Base-by-base conservation (phyloP, 1,140 invertebrate species). In the Dinothrombium tinctorium region DNA sequence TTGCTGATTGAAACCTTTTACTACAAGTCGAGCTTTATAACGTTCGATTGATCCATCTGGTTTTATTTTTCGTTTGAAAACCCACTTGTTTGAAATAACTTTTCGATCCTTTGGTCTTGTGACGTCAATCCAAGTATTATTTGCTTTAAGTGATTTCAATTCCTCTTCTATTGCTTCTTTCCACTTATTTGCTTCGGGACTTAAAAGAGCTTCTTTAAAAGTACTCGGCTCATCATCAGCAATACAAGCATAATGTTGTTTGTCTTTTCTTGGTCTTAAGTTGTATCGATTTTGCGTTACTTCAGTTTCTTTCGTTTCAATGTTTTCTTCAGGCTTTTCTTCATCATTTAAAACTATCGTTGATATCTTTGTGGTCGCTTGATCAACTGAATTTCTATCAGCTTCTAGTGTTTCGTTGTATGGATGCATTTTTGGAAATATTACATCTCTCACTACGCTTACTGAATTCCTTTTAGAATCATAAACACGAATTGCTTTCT, bases 11-110 rank as follows among this genome's bases (percentile, higher is more conserved):
- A 33, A 33, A 2, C 44, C 37, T 12, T 35, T 12, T 11, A 35
- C 44, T 8, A 46, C 41, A 3, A 43, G 33, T 33, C 44, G n/a
- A 22, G 42, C 45, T 33, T 46, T 40, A 7, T 22, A 40, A 31
- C 20, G 35, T 14, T 25, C 21, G 8, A 48, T n/a, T 23, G 2
- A 35, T 11, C 36, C 44, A 43, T 48, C 22, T 1, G n/a, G 9
- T 23, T 40, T 12, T 9, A 25, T 24, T 25, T 48, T 48, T 24
- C 15, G 37, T 14, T 39, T 25, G 11, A 46, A 46, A 1, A 47
- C 23, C 47, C 47, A 47, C 29, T 41, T 29, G 5, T 33, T 38
- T 28, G 15, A 24, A 20, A 42, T 44, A 2, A 14, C 9, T 3
- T 40, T 26, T 37, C 4, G 5, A 23, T 12, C 17, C 19, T 21